Evolutionary conservation across 2,888 invertebrate genomes (phyloP), one percentile per base, ranked within the genome.

Genomic region (Hirtodrosophila duncani): DNA sequence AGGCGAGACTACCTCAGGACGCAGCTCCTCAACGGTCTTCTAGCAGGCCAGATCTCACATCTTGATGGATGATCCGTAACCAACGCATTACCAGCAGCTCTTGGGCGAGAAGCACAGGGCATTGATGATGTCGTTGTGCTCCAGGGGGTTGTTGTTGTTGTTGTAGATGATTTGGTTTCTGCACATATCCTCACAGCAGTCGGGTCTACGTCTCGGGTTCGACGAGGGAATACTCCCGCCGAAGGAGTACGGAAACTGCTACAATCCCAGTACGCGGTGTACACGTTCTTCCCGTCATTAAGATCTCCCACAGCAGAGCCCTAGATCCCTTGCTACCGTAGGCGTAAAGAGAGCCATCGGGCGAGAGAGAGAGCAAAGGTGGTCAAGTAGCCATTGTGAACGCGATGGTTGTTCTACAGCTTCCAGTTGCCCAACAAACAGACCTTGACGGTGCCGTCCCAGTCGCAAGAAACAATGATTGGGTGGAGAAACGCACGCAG

Each of bases 11-110:
- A 98, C 95, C 85, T 99, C 99, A n/a, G 98, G 97, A 84, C 94
- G 93, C 67, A 99, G 91, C 88, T 99, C 99, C 88, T 99, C 99
- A 68, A 99, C 98, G 91, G 98, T 96, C 87, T 97, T 96, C 91
- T 99, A 99, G 89, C 96, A 97, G 89, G 99, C 99, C 88, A 99
- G 91, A 90, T 99, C 99, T 99, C 99, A 99, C 87, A 99, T 99
- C 89, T 98, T 98, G 87, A 99, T 98, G 78, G 94, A 94, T 63
- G 98, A 96, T 80, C 99, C 99, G 83, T 96, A 98, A 13, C 99
- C 99, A 84, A 98, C 99, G 88, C 99, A 99, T 66, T 99, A 91
- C 99, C 99, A 99, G 86, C 99, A 99, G 85, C 98, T 93, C 90
- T 99, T 99, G 62, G 99, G 99, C 63, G 98, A 98, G 93, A 99